A percentile compares a stretch with the other conserved stretches of the same genome.
Conservation (phyloP, 2,113 vertebrate species). For the Parus major region DNA sequence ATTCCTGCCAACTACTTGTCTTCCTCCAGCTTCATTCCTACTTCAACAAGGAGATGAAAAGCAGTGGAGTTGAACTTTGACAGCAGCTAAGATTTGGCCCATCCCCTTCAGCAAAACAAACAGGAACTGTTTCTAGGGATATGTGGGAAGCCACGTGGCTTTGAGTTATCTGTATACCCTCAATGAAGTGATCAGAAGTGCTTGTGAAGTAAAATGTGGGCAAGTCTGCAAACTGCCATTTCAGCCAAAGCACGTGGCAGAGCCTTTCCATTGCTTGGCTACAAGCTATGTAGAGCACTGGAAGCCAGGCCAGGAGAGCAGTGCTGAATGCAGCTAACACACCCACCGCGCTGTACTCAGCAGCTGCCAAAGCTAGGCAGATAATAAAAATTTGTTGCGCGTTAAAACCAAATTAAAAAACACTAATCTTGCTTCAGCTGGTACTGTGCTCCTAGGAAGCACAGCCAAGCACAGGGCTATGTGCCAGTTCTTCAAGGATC, state of each 20-base stretch:
- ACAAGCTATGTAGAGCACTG: not conserved
- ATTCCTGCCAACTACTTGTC: conserved; percentile 1
- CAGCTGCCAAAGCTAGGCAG: not conserved
- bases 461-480: not conserved
- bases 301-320: not conserved
- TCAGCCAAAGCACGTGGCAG: not conserved
- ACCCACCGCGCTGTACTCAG: fast-evolving
- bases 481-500: not conserved
- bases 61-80: not conserved
- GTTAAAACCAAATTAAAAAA: not conserved
- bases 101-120: not conserved
- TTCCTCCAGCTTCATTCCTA: not conserved
- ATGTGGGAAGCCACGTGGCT: not conserved
- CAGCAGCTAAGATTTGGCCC: not conserved
- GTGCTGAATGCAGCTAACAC: not conserved
- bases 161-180: not conserved
- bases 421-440: not conserved
- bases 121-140: not conserved
- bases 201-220: not conserved
- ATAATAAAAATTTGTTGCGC: not conserved
- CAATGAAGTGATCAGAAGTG: not conserved
- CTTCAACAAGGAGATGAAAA: conserved; percentile 22
- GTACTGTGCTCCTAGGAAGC: not conserved
- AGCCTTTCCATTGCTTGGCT: not conserved
- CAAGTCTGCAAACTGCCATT: not conserved